These are phyloP conservation scores for Galaxias olidus DNA, from an alignment of 2,797 vertebrate species.

Conservation along the genomic window DNA sequence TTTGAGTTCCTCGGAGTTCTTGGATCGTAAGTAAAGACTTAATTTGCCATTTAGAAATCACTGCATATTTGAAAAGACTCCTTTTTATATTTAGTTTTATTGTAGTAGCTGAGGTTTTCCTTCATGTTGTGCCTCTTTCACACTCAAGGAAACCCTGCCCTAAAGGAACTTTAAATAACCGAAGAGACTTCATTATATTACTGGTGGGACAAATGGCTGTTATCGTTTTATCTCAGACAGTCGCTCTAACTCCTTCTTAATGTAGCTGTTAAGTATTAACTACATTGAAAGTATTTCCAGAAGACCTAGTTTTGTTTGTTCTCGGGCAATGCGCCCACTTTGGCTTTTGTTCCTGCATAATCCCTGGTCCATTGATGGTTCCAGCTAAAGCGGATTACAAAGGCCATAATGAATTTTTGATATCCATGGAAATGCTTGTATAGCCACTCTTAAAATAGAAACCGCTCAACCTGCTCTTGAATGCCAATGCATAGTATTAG, in stretches of 20 bases:
- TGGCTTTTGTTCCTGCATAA: slow-evolving; percentile 14
- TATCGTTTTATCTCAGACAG: too few species aligned
- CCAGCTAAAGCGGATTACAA: slow-evolving; percentile 15
- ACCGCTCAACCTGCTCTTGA: too few species aligned
- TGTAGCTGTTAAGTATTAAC: background rate
- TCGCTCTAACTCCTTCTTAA: background rate
- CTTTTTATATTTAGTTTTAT: background rate
- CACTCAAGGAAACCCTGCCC: too few species aligned
- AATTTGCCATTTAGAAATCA: background rate
- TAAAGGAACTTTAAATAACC: too few species aligned
- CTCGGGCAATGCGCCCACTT: slow-evolving; percentile 2
- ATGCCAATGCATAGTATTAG: too few species aligned
- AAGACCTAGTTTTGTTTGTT: slow-evolving; percentile 5
- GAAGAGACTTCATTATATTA: too few species aligned
- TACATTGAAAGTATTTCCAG: slow-evolving; percentile 4
- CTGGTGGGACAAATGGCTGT: too few species aligned
- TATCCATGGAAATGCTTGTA: slow-evolving; percentile 25
- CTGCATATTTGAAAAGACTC: background rate
- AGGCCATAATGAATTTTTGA: slow-evolving; percentile 16
- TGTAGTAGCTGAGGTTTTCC: too few species aligned
- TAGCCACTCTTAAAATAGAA: background rate
- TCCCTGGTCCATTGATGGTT: slow-evolving; percentile 13
- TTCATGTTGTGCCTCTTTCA: too few species aligned
- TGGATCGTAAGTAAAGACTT: slow-evolving; percentile 85
- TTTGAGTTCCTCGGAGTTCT: slow-evolving; percentile 92